Conservation (phyloP, 2,888 invertebrate genomes). For the Cyrtodaria siliqua region DNA sequence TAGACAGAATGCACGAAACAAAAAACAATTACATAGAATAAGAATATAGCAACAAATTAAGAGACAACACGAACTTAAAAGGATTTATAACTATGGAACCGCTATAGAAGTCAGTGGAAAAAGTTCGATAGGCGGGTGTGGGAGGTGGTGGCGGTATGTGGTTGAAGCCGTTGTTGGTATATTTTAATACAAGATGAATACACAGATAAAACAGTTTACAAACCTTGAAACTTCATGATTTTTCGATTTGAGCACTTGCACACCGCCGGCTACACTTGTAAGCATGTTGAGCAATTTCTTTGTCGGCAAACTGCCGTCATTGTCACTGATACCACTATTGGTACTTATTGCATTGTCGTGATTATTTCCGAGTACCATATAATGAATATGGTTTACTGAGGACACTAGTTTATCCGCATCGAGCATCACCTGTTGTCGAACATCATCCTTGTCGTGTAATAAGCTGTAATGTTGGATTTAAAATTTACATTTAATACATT, state of each 20-base stretch:
- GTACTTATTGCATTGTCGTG: slow-evolving; percentile 15
- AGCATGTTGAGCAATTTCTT: slow-evolving; percentile 48
- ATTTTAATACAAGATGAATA: neutral
- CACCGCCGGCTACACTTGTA: slow-evolving; percentile 42
- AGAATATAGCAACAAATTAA: too few relatives aligned
- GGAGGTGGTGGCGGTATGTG: too few relatives aligned
- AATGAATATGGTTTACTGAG: slow-evolving; percentile 53
- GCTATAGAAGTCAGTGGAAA: too few relatives aligned
- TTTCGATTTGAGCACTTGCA: slow-evolving; percentile 51
- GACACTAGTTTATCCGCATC: slow-evolving; percentile 48
- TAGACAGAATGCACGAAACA: too few relatives aligned
- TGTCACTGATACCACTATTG: slow-evolving; percentile 9
- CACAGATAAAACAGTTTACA: neutral
- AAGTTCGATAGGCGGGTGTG: too few relatives aligned
- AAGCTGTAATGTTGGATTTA: slow-evolving; percentile 37
- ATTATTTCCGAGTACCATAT: slow-evolving; percentile 48
- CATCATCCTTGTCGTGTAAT: slow-evolving; percentile 47
- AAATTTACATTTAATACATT: too few relatives aligned
- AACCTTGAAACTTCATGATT: slow-evolving; percentile 9
- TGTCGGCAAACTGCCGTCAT: slow-evolving; percentile 47
- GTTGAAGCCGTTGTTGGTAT: neutral
- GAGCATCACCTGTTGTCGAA: slow-evolving; percentile 33
- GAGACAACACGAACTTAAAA: too few relatives aligned
- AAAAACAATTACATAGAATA: too few relatives aligned
- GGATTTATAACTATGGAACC: too few relatives aligned